Base-by-base conservation (phyloP, 1,140 invertebrate genomes). In the Anoplophora glabripennis region DNA sequence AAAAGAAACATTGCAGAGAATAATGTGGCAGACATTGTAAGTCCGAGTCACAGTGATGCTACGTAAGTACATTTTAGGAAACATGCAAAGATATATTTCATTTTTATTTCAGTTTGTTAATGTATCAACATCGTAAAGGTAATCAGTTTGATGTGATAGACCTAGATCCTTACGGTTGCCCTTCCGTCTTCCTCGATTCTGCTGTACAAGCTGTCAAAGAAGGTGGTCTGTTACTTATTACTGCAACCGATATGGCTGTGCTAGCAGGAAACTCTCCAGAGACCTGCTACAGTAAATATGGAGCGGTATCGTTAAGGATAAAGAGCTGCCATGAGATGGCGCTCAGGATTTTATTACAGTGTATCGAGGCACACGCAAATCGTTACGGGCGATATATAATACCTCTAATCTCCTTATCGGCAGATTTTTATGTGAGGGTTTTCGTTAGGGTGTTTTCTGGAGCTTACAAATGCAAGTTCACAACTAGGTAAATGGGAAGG, bases 241-340 rank as follows among this genome's bases (percentile, higher is more conserved):
- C 98, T 0, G 96, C 94, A 15, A 99, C 98, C 0, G 98, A 99
- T 75, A 95, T 97, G 90, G 97, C 95, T 1, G 88, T 98, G 9
- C 77, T 99, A 42, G 96, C 94, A 66, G 98, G 98, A 1, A 99
- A 98, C 80, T 85, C 88, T 3, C 88, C 93, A 0, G 96, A 99
- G 77, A 93, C 94, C 0, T 99, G 94, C 75, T 74, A 76, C 49
- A 92, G 86, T 0, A 98, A 98, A 81, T 99, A 99, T 77, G 96
- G 96, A 3, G 84, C 94, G 7, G 80, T 97, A 53, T 92, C 96
- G 1, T 72, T 98, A 7, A 88, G 87, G 67, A 87, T 86, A 11
- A 93, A 91, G 72, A 85, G 84, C 62, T 99, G 96, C 72, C 97
- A 99, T 81, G 98, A 99, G 85, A 89, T 98, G 83, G 90, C 92